Percentiles rank a stretch among this genome's conserved stretches.
Conservation (phyloP, 2,888 invertebrate species). For the Archips xylosteana region DNA sequence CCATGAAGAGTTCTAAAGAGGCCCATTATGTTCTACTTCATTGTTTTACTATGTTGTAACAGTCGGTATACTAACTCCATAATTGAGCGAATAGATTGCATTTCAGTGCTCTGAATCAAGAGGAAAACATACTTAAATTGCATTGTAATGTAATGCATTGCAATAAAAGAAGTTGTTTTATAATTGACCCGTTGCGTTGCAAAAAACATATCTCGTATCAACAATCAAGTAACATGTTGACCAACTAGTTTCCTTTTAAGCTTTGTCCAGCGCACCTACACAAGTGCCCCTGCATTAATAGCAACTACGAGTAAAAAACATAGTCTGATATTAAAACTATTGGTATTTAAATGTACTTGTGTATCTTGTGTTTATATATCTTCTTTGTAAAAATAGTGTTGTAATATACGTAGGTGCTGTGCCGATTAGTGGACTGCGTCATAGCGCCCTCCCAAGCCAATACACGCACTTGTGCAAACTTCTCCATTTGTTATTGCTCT, state of each 20-base stretch:
- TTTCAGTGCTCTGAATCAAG: not conserved
- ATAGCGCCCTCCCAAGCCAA: conserved; percentile 14
- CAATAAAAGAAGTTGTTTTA: not conserved
- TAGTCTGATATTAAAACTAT: not conserved
- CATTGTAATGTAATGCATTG: conserved; percentile 1
- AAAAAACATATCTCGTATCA: not conserved
- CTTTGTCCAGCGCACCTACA: conserved; percentile 23
- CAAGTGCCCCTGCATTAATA: conserved; percentile 1
- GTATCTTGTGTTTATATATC: conserved; percentile 1
- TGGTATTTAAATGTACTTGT: conserved; percentile 10
- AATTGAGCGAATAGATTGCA: not conserved
- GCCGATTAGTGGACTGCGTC: conserved; percentile 23
- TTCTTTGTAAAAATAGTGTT: conserved; percentile 22
- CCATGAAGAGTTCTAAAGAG: not conserved
- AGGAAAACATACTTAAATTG: conserved; percentile 2
- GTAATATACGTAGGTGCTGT: conserved; percentile 16
- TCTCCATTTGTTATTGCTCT: conserved; percentile 7
- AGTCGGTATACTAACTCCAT: not conserved
- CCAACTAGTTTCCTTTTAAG: conserved; percentile 35
- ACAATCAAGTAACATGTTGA: conserved; percentile 16
- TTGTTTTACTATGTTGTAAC: not conserved
- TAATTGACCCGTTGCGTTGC: not conserved
- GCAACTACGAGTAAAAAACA: not conserved
- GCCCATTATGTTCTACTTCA: not conserved
- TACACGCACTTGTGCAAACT: conserved; percentile 36